These are phyloP conservation scores for Ernsta delagoae DNA, from an alignment of 2,888 invertebrate species.

Conservation along the genomic window DNA sequence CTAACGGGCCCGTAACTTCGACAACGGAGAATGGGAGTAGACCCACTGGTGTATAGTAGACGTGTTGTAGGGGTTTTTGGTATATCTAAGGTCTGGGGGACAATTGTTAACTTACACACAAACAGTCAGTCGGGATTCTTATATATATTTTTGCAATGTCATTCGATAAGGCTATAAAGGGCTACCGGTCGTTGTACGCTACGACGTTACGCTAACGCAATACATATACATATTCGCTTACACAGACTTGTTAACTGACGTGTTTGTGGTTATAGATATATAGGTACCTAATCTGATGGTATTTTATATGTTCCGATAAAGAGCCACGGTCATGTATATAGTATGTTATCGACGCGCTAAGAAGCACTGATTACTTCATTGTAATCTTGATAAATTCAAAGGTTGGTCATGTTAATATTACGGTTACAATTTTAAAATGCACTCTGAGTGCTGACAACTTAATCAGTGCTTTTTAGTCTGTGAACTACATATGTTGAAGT, in stretches of 20 bases:
- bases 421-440: conserved; percentile 9
- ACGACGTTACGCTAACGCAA: conserved; percentile 6
- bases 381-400: conserved; percentile 7
- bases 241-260: conserved; percentile 11
- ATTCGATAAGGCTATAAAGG: conserved; percentile 23
- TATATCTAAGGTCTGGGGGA: too few species aligned
- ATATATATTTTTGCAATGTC: conserved; percentile 42
- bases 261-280: conserved; percentile 10
- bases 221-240: conserved; percentile 12
- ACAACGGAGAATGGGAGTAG: too few species aligned
- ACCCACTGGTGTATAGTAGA: too few species aligned
- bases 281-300: conserved; percentile 2
- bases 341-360: background rate
- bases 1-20: too few species aligned
- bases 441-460: conserved; percentile 25
- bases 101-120: conserved; percentile 26
- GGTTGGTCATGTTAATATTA: conserved; percentile 14
- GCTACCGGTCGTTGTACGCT: conserved; percentile 5
- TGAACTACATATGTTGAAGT: background rate
- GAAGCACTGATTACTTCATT: conserved; percentile 5
- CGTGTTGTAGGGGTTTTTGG: too few species aligned
- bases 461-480: background rate
- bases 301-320: background rate
- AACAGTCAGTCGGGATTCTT: conserved; percentile 42
- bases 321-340: conserved; percentile 3